A percentile compares a stretch with the other conserved stretches of the same genome.
Conservation (phyloP, 2,888 invertebrate genomes). For the Troides helena region DNA sequence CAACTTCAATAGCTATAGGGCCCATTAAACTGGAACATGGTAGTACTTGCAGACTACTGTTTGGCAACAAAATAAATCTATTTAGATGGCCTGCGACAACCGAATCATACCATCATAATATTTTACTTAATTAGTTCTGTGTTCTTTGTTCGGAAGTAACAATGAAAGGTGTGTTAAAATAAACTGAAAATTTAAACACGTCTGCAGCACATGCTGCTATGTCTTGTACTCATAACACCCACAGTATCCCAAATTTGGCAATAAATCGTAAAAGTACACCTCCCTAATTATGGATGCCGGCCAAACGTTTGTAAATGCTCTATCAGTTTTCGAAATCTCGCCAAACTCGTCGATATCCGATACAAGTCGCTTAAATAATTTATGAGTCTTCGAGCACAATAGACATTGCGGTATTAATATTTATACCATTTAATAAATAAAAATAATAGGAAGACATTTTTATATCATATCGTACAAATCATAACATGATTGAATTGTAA, state of each 20-base stretch:
- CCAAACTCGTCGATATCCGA: conserved; percentile 65
- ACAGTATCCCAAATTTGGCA: conserved; percentile 33
- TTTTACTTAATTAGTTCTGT: too few species aligned
- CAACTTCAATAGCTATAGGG: too few species aligned
- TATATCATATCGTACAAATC: background rate
- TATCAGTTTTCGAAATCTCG: conserved; percentile 69
- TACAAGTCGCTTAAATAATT: conserved; percentile 66
- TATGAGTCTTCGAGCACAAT: conserved; percentile 65
- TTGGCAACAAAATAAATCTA: too few species aligned
- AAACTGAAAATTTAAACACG: too few species aligned
- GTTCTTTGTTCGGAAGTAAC: too few species aligned
- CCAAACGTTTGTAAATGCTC: conserved; percentile 55
- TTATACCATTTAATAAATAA: conserved; percentile 53
- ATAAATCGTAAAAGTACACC: conserved; percentile 44
- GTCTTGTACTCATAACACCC: conserved; percentile 14
- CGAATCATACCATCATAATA: too few species aligned
- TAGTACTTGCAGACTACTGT: too few species aligned
- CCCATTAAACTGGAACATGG: too few species aligned
- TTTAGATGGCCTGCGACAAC: too few species aligned
- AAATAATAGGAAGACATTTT: conserved; percentile 31
- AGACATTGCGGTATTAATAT: conserved; percentile 58
- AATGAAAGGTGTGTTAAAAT: too few species aligned
- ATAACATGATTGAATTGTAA: background rate
- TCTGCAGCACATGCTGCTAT: background rate
- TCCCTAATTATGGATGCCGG: conserved; percentile 52